A percentile compares a stretch with the other conserved stretches of the same genome.
phyloP scores from a whole-genome alignment of 2,888 invertebrate species.

The Leucophenga montana region DNA sequence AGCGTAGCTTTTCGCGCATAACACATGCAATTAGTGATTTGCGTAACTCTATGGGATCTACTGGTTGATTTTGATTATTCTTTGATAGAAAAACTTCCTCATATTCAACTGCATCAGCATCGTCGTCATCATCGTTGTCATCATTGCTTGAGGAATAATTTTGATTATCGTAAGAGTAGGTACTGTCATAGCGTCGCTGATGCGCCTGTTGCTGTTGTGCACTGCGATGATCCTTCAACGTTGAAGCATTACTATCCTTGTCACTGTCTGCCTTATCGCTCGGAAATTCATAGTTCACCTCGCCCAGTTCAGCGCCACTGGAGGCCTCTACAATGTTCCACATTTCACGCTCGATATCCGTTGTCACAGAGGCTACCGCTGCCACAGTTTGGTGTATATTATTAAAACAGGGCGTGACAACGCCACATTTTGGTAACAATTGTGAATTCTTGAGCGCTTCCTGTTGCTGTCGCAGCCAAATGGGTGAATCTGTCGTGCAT shows the following conservation, averaged over 20 bases:
- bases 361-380: constrained; percentile 71
- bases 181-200: constrained; percentile 56
- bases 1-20: constrained; percentile 64
- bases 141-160: constrained; percentile 66
- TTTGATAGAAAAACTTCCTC: constrained; percentile 69
- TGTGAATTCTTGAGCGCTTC: constrained; percentile 64
- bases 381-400: constrained; percentile 72
- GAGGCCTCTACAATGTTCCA: constrained; percentile 76
- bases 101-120: constrained; percentile 52
- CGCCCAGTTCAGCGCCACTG: constrained; percentile 69
- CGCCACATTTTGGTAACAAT: constrained; percentile 58
- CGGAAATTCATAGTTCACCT: constrained; percentile 59
- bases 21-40: constrained; percentile 56
- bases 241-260: constrained; percentile 44
- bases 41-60: constrained; percentile 55
- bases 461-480: constrained; percentile 76
- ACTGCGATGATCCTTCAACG: constrained; percentile 35
- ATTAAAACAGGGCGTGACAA: constrained; percentile 63
- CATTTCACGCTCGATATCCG: constrained; percentile 72
- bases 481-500: constrained; percentile 75
- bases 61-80: constrained; percentile 38
- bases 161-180: constrained; percentile 67
- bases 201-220: constrained; percentile 10
- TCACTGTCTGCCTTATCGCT: constrained; percentile 38
- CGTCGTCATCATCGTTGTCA: constrained; percentile 52